Evolutionary conservation across 2,113 vertebrate species (phyloP).

Genomic region (Thamnophis sirtalis): DNA sequence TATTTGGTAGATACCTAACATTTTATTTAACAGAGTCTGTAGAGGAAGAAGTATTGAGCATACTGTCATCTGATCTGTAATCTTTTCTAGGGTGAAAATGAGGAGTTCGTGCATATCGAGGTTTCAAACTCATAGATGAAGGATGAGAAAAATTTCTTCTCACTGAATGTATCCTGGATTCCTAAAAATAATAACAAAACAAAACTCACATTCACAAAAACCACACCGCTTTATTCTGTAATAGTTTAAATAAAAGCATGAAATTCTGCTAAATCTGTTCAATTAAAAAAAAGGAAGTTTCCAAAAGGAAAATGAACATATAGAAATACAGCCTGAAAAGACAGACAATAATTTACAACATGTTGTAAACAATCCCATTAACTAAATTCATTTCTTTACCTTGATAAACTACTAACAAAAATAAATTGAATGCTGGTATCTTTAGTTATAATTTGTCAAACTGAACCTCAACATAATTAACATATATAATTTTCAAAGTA

Average conservation of each 20-base stretch:
- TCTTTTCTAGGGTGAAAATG: slow-evolving; percentile 53
- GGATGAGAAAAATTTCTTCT: slow-evolving; percentile 61
- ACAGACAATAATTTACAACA: not conserved
- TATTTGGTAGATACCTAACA: slow-evolving; percentile 38
- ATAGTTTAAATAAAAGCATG: not conserved
- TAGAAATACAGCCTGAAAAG: not conserved
- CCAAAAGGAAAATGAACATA: not conserved
- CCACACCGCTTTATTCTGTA: slow-evolving; percentile 13
- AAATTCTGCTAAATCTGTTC: not conserved
- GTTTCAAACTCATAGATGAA: slow-evolving; percentile 54
- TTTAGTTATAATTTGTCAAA: not conserved
- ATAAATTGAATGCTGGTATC: not conserved
- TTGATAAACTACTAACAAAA: not conserved
- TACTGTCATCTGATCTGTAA: slow-evolving; percentile 56
- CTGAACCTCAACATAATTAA: not conserved
- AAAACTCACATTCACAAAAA: slow-evolving; percentile 49
- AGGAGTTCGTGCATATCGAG: slow-evolving; percentile 41
- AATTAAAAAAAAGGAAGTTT: not conserved
- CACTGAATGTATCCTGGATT: slow-evolving; percentile 58
- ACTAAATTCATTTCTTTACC: not conserved
- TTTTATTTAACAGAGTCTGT: slow-evolving; percentile 57
- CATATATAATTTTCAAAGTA: not conserved
- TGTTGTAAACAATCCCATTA: not conserved
- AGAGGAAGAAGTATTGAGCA: slow-evolving; percentile 49
- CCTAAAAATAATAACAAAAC: slow-evolving; percentile 50